These are phyloP conservation scores for Syrrhaptes paradoxus DNA, from an alignment of 2,113 vertebrate species.

Conservation along the genomic window DNA sequence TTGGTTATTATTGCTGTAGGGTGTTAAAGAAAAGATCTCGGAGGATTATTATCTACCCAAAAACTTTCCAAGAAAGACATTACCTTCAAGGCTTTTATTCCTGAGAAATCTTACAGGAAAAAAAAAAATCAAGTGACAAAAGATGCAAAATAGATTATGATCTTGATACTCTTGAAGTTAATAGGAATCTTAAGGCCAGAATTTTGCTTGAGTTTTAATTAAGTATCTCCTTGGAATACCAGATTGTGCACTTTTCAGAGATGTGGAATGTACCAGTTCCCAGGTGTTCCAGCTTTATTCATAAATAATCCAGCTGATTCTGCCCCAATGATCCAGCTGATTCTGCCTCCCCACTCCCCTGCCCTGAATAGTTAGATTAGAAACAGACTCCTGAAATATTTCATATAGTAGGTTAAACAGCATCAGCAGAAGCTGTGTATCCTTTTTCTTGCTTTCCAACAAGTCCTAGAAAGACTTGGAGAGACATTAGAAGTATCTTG, in stretches of 20 bases:
- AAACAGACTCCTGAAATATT: not conserved
- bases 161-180: not conserved
- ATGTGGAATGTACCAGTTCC: not conserved
- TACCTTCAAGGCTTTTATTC: not conserved
- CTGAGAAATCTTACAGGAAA: not conserved
- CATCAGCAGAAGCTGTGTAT: not conserved
- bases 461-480: not conserved
- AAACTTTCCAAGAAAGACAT: not conserved
- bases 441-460: not conserved
- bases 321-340: not conserved
- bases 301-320: not conserved
- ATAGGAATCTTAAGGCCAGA: not conserved
- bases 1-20: not conserved
- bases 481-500: not conserved
- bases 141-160: not conserved
- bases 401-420: not conserved
- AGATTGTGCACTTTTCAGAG: not conserved
- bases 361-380: not conserved
- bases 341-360: not conserved
- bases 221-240: not conserved
- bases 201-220: not conserved
- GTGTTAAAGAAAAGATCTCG: not conserved
- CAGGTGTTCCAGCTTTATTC: not conserved
- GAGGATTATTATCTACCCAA: not conserved
- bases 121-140: not conserved